Conservation (phyloP, 2,113 vertebrate species). For the Eptesicus fuscus region DNA sequence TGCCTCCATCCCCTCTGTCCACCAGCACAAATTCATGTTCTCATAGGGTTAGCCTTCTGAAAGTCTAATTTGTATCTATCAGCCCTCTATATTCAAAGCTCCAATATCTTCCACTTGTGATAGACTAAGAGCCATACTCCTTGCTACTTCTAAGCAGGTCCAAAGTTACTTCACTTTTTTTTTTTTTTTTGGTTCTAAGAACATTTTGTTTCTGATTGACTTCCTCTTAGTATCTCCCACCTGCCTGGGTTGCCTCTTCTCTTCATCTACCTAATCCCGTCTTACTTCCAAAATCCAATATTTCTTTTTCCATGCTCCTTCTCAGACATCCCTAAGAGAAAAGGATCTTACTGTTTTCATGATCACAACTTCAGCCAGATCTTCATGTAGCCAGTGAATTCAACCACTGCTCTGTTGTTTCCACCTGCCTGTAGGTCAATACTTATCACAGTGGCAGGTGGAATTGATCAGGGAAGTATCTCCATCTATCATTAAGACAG, state of each 20-base stretch:
- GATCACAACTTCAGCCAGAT: neutral
- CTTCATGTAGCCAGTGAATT: neutral
- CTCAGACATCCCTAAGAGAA: neutral
- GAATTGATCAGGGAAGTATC: conserved; percentile 35
- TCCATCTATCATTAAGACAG: conserved; percentile 54
- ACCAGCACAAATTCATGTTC: neutral
- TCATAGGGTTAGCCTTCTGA: neutral
- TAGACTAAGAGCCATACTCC: neutral
- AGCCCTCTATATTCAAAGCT: neutral
- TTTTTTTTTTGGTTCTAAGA: neutral
- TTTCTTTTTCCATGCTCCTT: neutral
- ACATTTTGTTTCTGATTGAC: neutral
- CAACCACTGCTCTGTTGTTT: conserved; percentile 33
- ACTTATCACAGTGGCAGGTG: conserved; percentile 9
- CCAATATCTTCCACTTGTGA: neutral
- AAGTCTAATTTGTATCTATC: neutral
- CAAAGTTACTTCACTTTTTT: neutral
- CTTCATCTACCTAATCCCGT: neutral
- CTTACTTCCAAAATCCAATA: neutral
- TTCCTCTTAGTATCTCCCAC: neutral
- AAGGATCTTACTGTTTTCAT: neutral
- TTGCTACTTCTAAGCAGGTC: neutral
- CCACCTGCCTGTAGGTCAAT: conserved; percentile 38
- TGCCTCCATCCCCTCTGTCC: neutral
- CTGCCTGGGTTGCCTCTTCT: neutral